A percentile compares a stretch with the other conserved stretches of the same genome.
These are phyloP conservation scores for Gadopsis bispinosus DNA, from an alignment of 2,797 vertebrate species.

Conservation along the genomic window DNA sequence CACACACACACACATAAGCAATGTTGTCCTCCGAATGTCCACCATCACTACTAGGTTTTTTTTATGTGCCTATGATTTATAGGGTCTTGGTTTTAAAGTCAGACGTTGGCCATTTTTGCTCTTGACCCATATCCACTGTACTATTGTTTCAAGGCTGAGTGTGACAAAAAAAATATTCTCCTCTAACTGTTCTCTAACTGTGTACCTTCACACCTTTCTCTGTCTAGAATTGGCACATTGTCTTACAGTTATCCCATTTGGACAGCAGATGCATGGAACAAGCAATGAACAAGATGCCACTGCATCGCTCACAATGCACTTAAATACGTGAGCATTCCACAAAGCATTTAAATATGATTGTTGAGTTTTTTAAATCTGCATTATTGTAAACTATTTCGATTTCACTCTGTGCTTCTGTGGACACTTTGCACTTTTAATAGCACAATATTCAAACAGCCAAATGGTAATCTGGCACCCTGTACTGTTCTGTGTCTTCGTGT, in stretches of 20 bases:
- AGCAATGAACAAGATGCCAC: background rate
- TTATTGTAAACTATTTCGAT: background rate
- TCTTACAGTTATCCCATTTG: background rate
- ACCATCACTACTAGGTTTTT: constrained; percentile 8
- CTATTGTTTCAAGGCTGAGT: constrained; percentile 8
- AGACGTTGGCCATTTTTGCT: constrained; percentile 18
- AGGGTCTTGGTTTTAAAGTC: constrained; percentile 18
- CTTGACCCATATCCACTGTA: constrained; percentile 31
- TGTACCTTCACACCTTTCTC: constrained; percentile 1
- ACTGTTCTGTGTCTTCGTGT: constrained; percentile 5
- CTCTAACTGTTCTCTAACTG: background rate
- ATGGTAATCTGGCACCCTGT: constrained; percentile 9
- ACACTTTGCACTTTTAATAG: constrained; percentile 18
- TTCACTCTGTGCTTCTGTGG: background rate
- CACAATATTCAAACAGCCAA: constrained; percentile 12
- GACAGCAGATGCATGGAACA: background rate
- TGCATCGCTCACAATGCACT: background rate
- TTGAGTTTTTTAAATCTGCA: background rate
- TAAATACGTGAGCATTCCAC: background rate
- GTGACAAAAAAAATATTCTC: background rate
- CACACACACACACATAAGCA: background rate
- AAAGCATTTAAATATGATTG: background rate
- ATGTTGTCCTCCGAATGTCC: constrained; percentile 29
- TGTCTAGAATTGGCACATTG: background rate
- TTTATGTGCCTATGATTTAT: constrained; percentile 38